Percentiles rank a stretch among this genome's conserved stretches.
Conservation (phyloP, 2,797 vertebrate species). For the Myotis findleyi region DNA sequence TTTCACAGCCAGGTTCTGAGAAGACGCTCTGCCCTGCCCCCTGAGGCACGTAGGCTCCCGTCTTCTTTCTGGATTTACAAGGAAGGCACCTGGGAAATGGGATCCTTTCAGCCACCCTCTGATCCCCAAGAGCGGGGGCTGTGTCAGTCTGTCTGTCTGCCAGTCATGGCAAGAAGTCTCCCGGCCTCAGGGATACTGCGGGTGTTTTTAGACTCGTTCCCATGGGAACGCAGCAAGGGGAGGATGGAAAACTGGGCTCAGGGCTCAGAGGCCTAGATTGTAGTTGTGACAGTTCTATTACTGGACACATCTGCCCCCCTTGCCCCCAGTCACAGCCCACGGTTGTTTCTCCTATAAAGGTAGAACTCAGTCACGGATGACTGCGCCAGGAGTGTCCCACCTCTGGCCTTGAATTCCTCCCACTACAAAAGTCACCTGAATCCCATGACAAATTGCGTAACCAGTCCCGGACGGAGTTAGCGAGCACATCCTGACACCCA, state of each 20-base stretch:
- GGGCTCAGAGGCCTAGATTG: not conserved
- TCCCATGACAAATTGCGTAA: too few relatives aligned
- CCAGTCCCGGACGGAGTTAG: not conserved
- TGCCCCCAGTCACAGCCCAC: not conserved
- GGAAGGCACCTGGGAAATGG: rapidly evolving
- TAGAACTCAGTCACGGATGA: not conserved
- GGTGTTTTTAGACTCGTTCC: not conserved
- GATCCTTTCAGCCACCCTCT: not conserved
- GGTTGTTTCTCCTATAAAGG: not conserved
- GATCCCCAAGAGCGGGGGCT: not conserved
- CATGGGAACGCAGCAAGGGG: not conserved
- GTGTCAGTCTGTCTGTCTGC: too few relatives aligned
- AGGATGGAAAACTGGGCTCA: too few relatives aligned
- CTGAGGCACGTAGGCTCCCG: rapidly evolving
- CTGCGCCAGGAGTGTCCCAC: not conserved
- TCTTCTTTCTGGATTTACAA: not conserved
- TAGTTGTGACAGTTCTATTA: rapidly evolving
- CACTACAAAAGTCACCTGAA: rapidly evolving
- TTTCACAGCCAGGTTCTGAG: rapidly evolving
- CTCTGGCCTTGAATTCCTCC: not conserved
- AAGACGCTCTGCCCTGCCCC: not conserved
- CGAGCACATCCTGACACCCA: rapidly evolving
- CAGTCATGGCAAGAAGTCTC: not conserved
- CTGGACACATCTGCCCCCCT: not conserved
- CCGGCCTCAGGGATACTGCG: not conserved